A percentile compares a stretch with the other conserved stretches of the same genome.
phyloP scores from a whole-genome alignment of 2,888 invertebrate species.

The Drosophila fungiperda region DNA sequence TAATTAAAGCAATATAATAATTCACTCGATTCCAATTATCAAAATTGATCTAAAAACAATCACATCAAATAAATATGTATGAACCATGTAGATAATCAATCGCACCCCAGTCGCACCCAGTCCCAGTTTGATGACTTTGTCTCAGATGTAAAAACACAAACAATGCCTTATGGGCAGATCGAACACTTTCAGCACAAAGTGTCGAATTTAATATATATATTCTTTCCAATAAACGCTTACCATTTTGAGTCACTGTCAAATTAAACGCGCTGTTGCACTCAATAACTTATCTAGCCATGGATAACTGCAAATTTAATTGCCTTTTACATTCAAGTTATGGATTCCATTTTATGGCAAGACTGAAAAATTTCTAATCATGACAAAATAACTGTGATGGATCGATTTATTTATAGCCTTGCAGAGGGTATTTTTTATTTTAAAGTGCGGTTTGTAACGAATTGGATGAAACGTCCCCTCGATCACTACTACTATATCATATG shows the following conservation, averaged over 20 bases:
- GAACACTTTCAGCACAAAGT: neutral
- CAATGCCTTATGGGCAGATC: conserved; percentile 3
- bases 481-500: neutral
- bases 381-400: neutral
- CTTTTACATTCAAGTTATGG: neutral
- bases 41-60: neutral
- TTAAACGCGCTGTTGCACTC: conserved; percentile 1
- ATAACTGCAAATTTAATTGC: neutral
- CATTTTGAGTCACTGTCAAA: conserved; percentile 3
- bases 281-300: neutral
- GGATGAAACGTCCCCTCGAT: neutral
- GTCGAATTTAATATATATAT: conserved; percentile 9
- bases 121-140: conserved; percentile 44
- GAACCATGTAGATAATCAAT: conserved; percentile 31
- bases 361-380: neutral
- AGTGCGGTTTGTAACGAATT: neutral
- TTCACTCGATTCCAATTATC: neutral
- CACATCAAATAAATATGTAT: neutral
- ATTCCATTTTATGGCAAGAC: neutral
- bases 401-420: neutral
- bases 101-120: conserved; percentile 22
- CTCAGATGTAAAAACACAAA: neutral
- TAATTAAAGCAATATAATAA: neutral
- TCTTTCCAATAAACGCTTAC: neutral
- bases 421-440: neutral